Evolutionary conservation across 2,888 invertebrate species (phyloP).

Genomic region (Agrotis ipsilon): DNA sequence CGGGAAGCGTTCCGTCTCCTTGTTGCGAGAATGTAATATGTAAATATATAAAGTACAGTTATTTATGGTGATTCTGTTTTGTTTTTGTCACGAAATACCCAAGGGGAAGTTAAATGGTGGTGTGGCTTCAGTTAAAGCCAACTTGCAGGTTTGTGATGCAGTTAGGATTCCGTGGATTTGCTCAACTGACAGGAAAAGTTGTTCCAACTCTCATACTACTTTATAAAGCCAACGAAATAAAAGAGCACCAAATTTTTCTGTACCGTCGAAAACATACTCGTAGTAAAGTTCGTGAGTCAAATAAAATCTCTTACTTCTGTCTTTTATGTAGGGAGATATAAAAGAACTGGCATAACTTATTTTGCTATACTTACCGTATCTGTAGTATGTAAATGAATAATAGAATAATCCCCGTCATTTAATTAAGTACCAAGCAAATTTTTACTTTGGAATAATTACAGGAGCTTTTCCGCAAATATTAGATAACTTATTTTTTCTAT

Average conservation of each 20-base stretch:
- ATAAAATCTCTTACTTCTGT: conserved; percentile 30
- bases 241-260: conserved; percentile 35
- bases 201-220: conserved; percentile 55
- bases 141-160: conserved; percentile 71
- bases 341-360: conserved; percentile 18
- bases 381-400: background rate
- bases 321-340: conserved; percentile 12
- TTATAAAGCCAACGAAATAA: conserved; percentile 53
- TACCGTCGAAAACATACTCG: conserved; percentile 24
- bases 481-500: conserved; percentile 9
- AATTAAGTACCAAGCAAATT: conserved; percentile 15
- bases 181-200: conserved; percentile 67
- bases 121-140: conserved; percentile 68
- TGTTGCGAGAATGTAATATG: conserved; percentile 56
- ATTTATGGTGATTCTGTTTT: conserved; percentile 63
- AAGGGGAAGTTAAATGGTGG: conserved; percentile 63
- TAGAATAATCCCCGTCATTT: conserved; percentile 12
- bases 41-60: conserved; percentile 58
- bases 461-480: background rate
- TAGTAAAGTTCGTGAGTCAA: conserved; percentile 41
- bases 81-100: conserved; percentile 60
- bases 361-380: conserved; percentile 10
- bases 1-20: conserved; percentile 54
- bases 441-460: conserved; percentile 3
- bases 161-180: conserved; percentile 69